Percentiles rank a stretch among this genome's conserved stretches.
Conservation (phyloP, 2,113 vertebrate species). For the Corythornis vintsioides region DNA sequence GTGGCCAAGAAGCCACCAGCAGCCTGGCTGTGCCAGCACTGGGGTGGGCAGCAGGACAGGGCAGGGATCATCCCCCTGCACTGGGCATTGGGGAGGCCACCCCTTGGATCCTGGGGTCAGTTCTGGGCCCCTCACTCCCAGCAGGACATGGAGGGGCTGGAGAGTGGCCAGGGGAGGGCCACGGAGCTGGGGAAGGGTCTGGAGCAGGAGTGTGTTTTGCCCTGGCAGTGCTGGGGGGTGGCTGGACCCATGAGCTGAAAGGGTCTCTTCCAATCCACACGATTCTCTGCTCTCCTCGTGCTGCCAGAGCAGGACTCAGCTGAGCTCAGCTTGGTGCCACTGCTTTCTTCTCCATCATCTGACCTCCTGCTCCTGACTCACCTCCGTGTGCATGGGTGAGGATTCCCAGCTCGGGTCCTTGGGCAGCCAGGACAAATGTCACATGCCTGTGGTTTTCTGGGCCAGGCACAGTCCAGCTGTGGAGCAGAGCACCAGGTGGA, state of each 20-base stretch:
- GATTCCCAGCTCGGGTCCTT: background rate
- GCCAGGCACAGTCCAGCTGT: fast-evolving
- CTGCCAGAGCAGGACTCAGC: background rate
- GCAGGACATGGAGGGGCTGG: too few relatives aligned
- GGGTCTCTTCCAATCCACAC: background rate
- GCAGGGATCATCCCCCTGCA: too few relatives aligned
- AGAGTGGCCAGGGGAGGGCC: too few relatives aligned
- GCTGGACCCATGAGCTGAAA: background rate
- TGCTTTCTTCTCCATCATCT: fast-evolving
- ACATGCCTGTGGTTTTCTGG: background rate
- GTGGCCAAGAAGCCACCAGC: too few relatives aligned
- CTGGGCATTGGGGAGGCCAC: too few relatives aligned
- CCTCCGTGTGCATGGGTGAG: fast-evolving
- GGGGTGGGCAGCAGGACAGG: too few relatives aligned
- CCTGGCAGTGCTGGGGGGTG: too few relatives aligned
- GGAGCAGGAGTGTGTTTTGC: too few relatives aligned
- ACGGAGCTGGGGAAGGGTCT: too few relatives aligned
- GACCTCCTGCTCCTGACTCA: background rate
- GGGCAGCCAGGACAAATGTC: background rate
- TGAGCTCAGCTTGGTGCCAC: background rate
- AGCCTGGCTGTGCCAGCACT: too few relatives aligned
- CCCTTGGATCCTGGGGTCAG: too few relatives aligned
- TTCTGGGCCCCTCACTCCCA: too few relatives aligned
- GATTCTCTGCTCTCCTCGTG: fast-evolving
- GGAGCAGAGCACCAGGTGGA: background rate